Conservation (phyloP, 1,140 invertebrate species). For the Papilio machaon region DNA sequence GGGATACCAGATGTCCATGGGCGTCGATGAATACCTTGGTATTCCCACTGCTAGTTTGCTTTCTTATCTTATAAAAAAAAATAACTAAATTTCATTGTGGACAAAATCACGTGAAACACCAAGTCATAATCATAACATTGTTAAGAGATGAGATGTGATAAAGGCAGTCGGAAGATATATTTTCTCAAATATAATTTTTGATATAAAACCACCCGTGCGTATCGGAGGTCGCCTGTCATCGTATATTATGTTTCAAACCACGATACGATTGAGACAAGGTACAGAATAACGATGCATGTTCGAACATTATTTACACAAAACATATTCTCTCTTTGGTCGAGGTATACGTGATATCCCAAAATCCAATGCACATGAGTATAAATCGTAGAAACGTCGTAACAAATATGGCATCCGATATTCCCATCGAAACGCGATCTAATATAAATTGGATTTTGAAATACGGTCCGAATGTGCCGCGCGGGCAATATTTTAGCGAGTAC, state of each 20-base stretch:
- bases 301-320: slow-evolving; percentile 27
- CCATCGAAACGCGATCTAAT: slow-evolving; percentile 33
- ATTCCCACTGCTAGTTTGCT: too few species aligned
- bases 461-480: neutral
- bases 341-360: slow-evolving; percentile 17
- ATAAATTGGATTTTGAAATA: slow-evolving; percentile 33
- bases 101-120: too few species aligned
- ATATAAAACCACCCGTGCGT: slow-evolving; percentile 15
- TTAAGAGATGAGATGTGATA: neutral
- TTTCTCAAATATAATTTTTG: neutral
- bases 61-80: too few species aligned
- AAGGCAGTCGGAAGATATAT: neutral
- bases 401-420: slow-evolving; percentile 9
- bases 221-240: slow-evolving; percentile 1
- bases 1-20: too few species aligned
- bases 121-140: too few species aligned
- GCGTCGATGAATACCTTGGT: too few species aligned
- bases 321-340: neutral
- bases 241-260: slow-evolving; percentile 23
- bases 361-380: slow-evolving; percentile 29
- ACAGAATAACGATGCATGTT: slow-evolving; percentile 12
- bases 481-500: slow-evolving; percentile 25
- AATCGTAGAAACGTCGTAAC: slow-evolving; percentile 27
- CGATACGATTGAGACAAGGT: slow-evolving; percentile 27
- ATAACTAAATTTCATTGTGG: too few species aligned